phyloP scores from a whole-genome alignment of 1,140 invertebrate species.

The Linepithema humile region DNA sequence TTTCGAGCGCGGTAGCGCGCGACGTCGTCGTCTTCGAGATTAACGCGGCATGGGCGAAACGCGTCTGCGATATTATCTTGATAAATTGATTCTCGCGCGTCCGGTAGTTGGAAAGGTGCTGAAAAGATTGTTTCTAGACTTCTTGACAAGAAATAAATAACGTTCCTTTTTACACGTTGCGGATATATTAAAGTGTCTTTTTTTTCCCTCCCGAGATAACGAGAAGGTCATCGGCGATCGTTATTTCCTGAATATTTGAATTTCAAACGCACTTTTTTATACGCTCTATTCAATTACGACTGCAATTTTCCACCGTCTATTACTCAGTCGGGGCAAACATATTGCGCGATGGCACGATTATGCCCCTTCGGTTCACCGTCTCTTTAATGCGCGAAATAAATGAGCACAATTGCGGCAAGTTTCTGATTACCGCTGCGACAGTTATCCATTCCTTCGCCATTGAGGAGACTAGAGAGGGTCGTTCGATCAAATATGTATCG shows the following conservation, averaged over 20 bases:
- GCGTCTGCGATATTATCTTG: background rate
- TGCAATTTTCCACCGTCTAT: slow-evolving; percentile 3
- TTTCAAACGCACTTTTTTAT: slow-evolving; percentile 6
- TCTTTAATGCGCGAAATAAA: background rate
- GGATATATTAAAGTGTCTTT: background rate
- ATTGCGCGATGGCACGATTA: background rate
- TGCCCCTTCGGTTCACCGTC: background rate
- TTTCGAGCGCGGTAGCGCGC: background rate
- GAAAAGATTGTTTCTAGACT: background rate
- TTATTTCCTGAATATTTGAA: background rate
- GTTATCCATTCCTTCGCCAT: background rate
- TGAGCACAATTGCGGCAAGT: slow-evolving; percentile 11
- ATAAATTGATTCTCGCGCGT: background rate
- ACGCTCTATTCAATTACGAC: background rate
- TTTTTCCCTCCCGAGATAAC: background rate
- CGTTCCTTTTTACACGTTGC: too few relatives aligned
- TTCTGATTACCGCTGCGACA: slow-evolving; percentile 28
- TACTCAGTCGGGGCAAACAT: background rate
- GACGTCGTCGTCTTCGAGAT: slow-evolving; percentile 13
- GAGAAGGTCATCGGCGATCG: background rate
- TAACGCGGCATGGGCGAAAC: slow-evolving; percentile 16
- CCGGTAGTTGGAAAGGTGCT: background rate
- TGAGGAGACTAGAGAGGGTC: background rate
- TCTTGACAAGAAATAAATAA: background rate
- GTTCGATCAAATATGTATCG: slow-evolving; percentile 55